A percentile compares a stretch with the other conserved stretches of the same genome.
phyloP scores from a whole-genome alignment of 2,888 invertebrate species.

The Ornithoptera priamus region DNA sequence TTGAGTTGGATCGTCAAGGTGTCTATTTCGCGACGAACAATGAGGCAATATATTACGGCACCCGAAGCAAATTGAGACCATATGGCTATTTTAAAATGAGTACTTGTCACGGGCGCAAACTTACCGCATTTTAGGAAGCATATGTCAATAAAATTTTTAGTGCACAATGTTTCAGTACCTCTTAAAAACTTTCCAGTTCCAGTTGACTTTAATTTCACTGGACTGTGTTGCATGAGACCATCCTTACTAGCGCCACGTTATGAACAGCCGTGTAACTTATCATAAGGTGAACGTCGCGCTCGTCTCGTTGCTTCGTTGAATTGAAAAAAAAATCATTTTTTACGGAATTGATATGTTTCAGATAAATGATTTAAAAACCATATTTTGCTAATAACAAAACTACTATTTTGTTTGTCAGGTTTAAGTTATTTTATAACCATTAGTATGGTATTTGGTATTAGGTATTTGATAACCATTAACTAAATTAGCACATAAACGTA shows the following conservation, averaged over 20 bases:
- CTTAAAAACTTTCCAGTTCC: background rate
- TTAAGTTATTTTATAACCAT: too few species aligned
- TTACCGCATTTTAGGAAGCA: background rate
- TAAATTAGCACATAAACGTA: background rate
- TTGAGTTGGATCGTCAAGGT: constrained; percentile 24
- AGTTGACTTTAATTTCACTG: too few species aligned
- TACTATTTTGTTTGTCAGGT: too few species aligned
- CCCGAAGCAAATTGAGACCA: constrained; percentile 22
- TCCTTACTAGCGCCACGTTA: too few species aligned
- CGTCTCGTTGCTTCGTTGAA: too few species aligned
- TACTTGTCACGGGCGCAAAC: background rate
- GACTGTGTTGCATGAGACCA: too few species aligned
- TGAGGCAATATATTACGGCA: constrained; percentile 20
- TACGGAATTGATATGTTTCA: background rate
- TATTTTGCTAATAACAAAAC: background rate
- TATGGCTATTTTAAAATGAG: constrained; percentile 6
- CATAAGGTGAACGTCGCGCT: too few species aligned
- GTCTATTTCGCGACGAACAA: constrained; percentile 25
- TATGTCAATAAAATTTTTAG: background rate
- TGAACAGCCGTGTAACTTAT: too few species aligned
- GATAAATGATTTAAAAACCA: background rate
- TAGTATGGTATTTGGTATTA: background rate
- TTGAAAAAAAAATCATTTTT: background rate
- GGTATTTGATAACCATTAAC: background rate
- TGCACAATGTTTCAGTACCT: background rate